Base-by-base conservation (phyloP, 2,888 invertebrate species). In the Sipha maydis region DNA sequence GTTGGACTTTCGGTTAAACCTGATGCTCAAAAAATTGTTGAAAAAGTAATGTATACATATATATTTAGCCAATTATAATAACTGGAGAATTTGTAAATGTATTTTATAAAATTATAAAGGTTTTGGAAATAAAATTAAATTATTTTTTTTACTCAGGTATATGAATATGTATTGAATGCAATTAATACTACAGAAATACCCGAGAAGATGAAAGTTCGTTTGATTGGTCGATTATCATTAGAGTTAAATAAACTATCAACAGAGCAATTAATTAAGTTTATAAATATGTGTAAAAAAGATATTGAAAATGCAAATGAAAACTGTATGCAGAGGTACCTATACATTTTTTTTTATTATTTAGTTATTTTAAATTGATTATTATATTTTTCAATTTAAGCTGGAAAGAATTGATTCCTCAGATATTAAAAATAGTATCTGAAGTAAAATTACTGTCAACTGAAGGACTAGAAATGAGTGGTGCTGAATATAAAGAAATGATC, bases 401-500 rank as follows among this genome's bases (percentile, higher is more conserved):
- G 95, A 94, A 94, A 90, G 95, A 95, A 90, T 91, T 95, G 1
- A 91, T 96, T 7, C 95, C 95, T 28, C 93, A 94, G 89, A 92
- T 94, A 89, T 91, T 95, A 73, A 93, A 93, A 91, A 92, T 93
- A 0, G 90, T 95, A 61, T 92, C 92, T 11, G 92, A 93, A 31
- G 92, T 93, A 89, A 93, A 93, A 89, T 92, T 91, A 21, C 91
- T 95, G 4, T 93, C 93, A 89, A 93, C 94, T 90, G 93, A 93
- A 90, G 94, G 94, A 34, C 92, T 93, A 0, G 94, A 94, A 90
- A 93, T 95, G 91, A 91, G 93, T 0, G 94, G 94, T 19, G 90
- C 90, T 1, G 94, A 95, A 90, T 95, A 93, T 90, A 95, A 94
- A 91, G 92, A 93, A 25, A 93, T 93, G 90, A 93, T 95, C 78